Percentiles rank a stretch among this genome's conserved stretches.
Evolutionary conservation across 2,797 vertebrate species (phyloP).

Genomic region (Typhlichthys subterraneus): DNA sequence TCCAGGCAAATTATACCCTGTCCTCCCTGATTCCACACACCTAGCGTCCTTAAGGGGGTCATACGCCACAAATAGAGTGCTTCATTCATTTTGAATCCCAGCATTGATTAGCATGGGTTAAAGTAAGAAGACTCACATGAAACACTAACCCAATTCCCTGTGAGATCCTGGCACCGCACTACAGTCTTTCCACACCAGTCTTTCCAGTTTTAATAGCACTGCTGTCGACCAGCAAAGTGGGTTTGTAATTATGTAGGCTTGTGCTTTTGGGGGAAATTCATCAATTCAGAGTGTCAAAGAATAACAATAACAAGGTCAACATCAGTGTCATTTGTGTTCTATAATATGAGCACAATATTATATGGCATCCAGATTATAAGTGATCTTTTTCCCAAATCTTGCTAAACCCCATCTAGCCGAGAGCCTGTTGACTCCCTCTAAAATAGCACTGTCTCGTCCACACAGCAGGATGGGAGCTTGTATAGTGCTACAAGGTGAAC

Average conservation of each 20-base stretch:
- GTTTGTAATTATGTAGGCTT: background rate
- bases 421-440: conserved; percentile 30
- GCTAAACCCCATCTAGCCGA: conserved; percentile 29
- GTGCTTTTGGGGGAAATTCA: too few species aligned
- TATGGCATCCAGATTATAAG: conserved; percentile 22
- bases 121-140: conserved; percentile 4
- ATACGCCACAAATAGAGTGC: conserved; percentile 16
- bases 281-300: background rate
- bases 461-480: conserved; percentile 10
- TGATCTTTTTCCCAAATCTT: background rate
- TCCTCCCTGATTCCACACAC: background rate
- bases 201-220: background rate
- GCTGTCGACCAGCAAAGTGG: background rate
- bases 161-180: conserved; percentile 5
- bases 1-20: conserved; percentile 19
- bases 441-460: conserved; percentile 36
- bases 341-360: background rate
- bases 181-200: background rate
- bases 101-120: conserved; percentile 1
- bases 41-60: background rate
- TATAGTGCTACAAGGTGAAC: conserved; percentile 17
- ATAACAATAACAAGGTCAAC: background rate
- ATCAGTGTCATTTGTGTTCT: conserved; percentile 14
- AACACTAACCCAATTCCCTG: conserved; percentile 27
- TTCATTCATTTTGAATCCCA: conserved; percentile 3